phyloP scores from a whole-genome alignment of 2,113 vertebrate species.

The Eptesicus fuscus region DNA sequence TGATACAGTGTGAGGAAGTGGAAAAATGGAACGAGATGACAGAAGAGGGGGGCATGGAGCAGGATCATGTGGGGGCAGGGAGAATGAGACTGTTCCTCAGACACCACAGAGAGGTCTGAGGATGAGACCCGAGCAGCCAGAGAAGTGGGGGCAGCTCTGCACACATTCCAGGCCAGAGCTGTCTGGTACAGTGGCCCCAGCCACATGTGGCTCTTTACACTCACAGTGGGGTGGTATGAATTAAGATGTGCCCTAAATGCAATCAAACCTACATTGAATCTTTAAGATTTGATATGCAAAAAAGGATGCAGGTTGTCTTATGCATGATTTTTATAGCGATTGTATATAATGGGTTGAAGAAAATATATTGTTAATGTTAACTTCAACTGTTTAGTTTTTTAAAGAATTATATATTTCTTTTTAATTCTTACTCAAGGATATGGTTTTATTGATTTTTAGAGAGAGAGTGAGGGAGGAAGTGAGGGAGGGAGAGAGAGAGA shows the following conservation, averaged over 20 bases:
- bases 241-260: neutral
- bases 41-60: neutral
- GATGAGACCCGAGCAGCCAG: accelerated
- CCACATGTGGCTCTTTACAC: accelerated
- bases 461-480: neutral
- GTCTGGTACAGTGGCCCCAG: neutral
- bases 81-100: neutral
- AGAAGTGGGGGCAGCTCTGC: neutral
- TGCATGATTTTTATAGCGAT: neutral
- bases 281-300: neutral
- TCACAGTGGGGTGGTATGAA: neutral
- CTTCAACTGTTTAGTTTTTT: neutral
- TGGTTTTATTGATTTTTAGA: neutral
- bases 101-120: neutral
- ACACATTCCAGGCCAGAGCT: neutral
- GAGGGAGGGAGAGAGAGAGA: too few species aligned
- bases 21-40: neutral
- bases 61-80: neutral
- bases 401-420: neutral
- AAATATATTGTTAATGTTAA: neutral
- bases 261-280: neutral
- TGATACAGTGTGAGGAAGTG: neutral
- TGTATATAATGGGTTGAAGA: neutral
- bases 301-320: neutral
- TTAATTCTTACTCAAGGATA: neutral